Evolutionary conservation across 2,797 vertebrate genomes (phyloP), one percentile per base, ranked within the genome.

Genomic region (Sphenopsis melanotis): DNA sequence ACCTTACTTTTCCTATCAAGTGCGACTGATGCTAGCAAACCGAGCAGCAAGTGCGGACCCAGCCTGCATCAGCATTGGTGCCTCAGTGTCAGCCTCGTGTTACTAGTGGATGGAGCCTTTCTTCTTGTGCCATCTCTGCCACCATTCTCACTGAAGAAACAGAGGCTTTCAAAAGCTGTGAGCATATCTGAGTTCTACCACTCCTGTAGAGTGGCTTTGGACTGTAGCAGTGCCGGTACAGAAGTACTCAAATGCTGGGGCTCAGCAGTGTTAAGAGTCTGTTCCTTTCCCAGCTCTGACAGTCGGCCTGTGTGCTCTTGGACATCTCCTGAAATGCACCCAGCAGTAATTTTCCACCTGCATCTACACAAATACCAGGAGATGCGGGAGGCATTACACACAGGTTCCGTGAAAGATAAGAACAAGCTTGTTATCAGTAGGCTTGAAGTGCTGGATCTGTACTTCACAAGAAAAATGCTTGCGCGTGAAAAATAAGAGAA

Each of bases 281-380:
- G 2, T 80, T 71, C 36, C 41, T 26, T 93, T 30, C 39, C 42
- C n/a, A 71, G n/a, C 30, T 91, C 55, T 72, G 68, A 27, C 56
- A 63, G 16, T 30, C 9, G 4, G 47, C 52, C 36, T 41, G 0
- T 41, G 60, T 70, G 70, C 46, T 94, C 72, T 76, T 83, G 60
- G 75, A 42, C 44, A 23, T 88, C 66, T 86, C 55, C 92, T 93
- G 61, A 90, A 81, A n/a, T 71, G 27, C 55, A 44, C 76, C 76
- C 76, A 78, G 61, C 57, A 50, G 85, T 91, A 96, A 89, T 95
- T 96, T 94, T 96, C 95, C 96, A 96, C 89, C 93, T 94, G 94
- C 93, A 92, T 96, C 57, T 53, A 57, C 83, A 90, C 65, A 90
- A 74, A 61, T 55, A n/a, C 46, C 23, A 27, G 32, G 82, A 75